These are phyloP conservation scores for Drosophila pseudotakahashii DNA, from an alignment of 2,888 invertebrate species.

Conservation along the genomic window DNA sequence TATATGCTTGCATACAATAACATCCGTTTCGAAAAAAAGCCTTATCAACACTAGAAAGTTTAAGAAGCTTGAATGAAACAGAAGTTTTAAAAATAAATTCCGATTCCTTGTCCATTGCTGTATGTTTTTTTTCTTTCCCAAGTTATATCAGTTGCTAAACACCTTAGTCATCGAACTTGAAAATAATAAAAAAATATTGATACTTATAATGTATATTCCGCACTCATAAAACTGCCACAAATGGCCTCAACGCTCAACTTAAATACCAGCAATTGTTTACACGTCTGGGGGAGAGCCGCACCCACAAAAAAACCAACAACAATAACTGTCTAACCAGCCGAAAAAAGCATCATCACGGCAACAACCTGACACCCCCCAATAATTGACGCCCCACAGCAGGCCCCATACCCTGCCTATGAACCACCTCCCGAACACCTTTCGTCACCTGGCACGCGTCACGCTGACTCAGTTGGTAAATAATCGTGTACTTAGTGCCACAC, in stretches of 20 bases:
- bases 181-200: no score
- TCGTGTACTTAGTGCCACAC: constrained; percentile 26
- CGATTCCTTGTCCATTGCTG: background rate
- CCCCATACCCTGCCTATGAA: constrained; percentile 9
- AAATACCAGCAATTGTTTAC: constrained; percentile 25
- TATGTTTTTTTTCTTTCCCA: background rate
- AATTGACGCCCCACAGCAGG: constrained; percentile 38
- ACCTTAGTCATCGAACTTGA: background rate
- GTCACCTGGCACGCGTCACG: constrained; percentile 51
- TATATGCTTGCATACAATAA: background rate
- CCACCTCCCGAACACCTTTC: constrained; percentile 29
- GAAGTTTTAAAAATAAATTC: background rate
- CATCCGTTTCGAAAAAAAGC: no score
- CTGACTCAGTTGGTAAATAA: constrained; percentile 48
- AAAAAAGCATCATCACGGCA: constrained; percentile 13
- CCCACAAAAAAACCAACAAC: constrained; percentile 19
- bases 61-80: no score
- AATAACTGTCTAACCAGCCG: constrained; percentile 32
- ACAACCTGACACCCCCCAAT: constrained; percentile 45
- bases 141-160: background rate
- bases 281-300: constrained; percentile 9
- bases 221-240: constrained; percentile 8
- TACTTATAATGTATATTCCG: background rate
- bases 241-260: constrained; percentile 7
- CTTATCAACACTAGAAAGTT: no score